Evolutionary conservation across 1,140 invertebrate genomes (phyloP), one percentile per base, ranked within the genome.

Genomic region (Trachelipus rathkii): DNA sequence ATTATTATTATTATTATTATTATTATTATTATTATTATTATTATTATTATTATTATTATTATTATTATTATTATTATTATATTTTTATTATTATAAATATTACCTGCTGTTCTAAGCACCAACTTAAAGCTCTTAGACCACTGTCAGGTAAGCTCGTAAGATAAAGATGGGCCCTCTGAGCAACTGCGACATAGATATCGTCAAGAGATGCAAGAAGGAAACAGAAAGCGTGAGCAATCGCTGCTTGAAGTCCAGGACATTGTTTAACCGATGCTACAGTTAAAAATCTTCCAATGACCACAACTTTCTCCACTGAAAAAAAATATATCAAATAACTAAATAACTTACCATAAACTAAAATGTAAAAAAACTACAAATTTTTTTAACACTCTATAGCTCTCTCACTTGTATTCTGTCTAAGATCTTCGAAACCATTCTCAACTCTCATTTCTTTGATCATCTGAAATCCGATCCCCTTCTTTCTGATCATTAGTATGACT

Each of bases 161-260:
- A 84, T 95, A 95, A 15, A 98, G 87, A 0, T 95, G 93, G 7
- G 96, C 91, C 83, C 95, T 89, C 86, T 98, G 96, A 5, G 95
- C 95, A 13, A 99, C 95, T 82, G 95, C 92, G 46, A 97, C 91
- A 85, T 95, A 96, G 73, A 92, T 91, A 85, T 99, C 97, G 86
- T 98, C 95, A 89, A 98, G 92, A 79, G 95, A 95, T 71, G 94
- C 94, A 79, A 99, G 93, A 33, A 98, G 88, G 85, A 97, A 96
- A 85, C 95, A 98, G 87, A 99, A 98, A 13, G 95, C 94, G 84
- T 96, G 97, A 11, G 96, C 94, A 81, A 99, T 84, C 0, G 94
- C 92, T n/a, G 95, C 94, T 86, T 98, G 95, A 24, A 99, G 87
- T 7, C 91, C 88, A 67, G 92, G 88, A 82, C 94, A 92, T 75